Evolutionary conservation across 1,140 invertebrate genomes (phyloP).

Genomic region (Pogonus chalceus): DNA sequence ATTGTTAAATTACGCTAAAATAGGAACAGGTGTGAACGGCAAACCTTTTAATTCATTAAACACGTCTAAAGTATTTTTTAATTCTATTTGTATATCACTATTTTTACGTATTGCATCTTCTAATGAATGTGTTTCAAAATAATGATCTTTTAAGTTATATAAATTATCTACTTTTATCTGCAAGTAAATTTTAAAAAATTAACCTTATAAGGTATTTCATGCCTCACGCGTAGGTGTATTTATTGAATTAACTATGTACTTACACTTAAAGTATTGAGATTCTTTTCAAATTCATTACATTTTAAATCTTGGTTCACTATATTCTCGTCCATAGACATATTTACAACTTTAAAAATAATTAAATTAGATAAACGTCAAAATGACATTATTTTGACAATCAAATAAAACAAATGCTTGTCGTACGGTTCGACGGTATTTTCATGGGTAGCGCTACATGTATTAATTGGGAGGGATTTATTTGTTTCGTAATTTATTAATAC

Average conservation of each 20-base stretch:
- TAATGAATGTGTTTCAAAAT: conserved; percentile 64
- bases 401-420: conserved; percentile 1
- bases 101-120: conserved; percentile 57
- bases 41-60: conserved; percentile 61
- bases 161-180: conserved; percentile 55
- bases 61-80: conserved; percentile 50
- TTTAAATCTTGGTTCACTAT: neutral
- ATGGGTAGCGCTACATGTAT: too few species aligned
- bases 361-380: neutral
- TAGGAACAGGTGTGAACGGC: conserved; percentile 17
- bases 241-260: neutral
- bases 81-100: conserved; percentile 52
- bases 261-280: conserved; percentile 9
- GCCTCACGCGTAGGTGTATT: conserved; percentile 9
- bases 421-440: too few species aligned
- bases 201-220: conserved; percentile 1
- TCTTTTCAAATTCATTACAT: conserved; percentile 10
- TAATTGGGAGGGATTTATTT: too few species aligned
- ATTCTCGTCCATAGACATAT: conserved; percentile 8
- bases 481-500: too few species aligned
- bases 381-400: conserved; percentile 10
- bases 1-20: conserved; percentile 10
- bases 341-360: conserved; percentile 5
- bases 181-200: conserved; percentile 23
- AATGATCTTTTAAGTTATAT: conserved; percentile 64